Percentiles rank a stretch among this genome's conserved stretches.
These are phyloP conservation scores for Tamandua tetradactyla DNA, from an alignment of 2,797 vertebrate species.

Conservation along the genomic window DNA sequence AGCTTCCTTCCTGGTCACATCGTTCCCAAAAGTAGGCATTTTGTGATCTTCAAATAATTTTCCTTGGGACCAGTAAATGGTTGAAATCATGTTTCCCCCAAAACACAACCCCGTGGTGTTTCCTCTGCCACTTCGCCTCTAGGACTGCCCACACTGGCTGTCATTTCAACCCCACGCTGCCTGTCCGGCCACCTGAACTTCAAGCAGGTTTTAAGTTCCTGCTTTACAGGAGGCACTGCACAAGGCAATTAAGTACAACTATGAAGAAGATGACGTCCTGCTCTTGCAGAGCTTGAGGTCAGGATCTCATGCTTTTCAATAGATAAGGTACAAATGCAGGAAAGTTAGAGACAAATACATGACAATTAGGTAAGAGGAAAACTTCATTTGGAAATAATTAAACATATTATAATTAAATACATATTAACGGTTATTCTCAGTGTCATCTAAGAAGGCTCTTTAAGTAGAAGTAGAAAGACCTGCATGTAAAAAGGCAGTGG, in stretches of 20 bases:
- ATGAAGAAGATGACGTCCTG: too few relatives aligned
- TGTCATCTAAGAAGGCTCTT: background rate
- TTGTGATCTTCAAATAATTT: background rate
- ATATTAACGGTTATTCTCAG: background rate
- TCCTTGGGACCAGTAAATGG: background rate
- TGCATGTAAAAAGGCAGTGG: background rate
- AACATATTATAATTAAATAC: background rate
- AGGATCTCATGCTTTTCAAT: background rate
- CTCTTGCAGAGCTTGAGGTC: too few relatives aligned
- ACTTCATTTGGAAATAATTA: background rate
- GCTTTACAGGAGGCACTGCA: background rate
- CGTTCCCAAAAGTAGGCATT: background rate
- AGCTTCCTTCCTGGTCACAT: background rate
- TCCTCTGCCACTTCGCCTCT: background rate
- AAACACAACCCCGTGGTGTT: background rate
- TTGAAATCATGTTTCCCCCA: background rate
- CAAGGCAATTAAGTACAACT: background rate
- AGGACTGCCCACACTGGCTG: background rate
- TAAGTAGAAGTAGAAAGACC: background rate
- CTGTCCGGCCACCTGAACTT: background rate
- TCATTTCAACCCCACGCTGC: background rate
- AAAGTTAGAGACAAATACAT: background rate
- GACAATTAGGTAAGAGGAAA: background rate
- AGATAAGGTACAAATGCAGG: background rate
- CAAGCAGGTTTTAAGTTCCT: background rate